phyloP scores from a whole-genome alignment of 2,113 vertebrate species.

The Pycnonotus jocosus region DNA sequence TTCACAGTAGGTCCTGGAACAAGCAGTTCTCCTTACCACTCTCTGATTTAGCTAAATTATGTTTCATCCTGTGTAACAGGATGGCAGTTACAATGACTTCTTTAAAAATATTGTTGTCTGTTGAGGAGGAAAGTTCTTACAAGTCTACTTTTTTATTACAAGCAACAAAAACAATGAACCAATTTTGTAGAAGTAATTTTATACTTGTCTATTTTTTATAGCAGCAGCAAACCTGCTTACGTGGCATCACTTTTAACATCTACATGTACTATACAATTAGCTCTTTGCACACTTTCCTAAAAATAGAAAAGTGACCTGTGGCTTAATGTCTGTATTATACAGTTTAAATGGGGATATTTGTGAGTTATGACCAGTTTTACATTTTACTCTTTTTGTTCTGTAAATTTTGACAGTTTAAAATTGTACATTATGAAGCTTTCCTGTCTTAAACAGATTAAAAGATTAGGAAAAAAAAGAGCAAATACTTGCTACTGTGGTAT shows the following conservation, averaged over 20 bases:
- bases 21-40: neutral
- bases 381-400: constrained; percentile 16
- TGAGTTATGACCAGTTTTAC: constrained; percentile 48
- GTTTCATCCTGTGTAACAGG: constrained; percentile 2
- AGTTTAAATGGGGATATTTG: constrained; percentile 36
- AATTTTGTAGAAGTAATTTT: constrained; percentile 78
- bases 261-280: constrained; percentile 23
- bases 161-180: constrained; percentile 17
- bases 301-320: constrained; percentile 27
- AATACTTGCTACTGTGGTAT: neutral
- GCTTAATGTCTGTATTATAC: constrained; percentile 35
- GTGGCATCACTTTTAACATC: constrained; percentile 45
- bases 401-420: constrained; percentile 48
- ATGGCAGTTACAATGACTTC: neutral
- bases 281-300: constrained; percentile 62
- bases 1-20: neutral
- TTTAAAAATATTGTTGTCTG: constrained; percentile 17
- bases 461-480: neutral
- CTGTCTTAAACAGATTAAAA: constrained; percentile 64
- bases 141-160: constrained; percentile 65
- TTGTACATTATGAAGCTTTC: constrained; percentile 53
- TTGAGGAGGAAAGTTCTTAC: neutral
- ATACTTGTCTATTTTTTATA: constrained; percentile 79
- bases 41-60: neutral
- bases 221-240: constrained; percentile 42